Base-by-base conservation (phyloP, 2,888 invertebrate genomes). In the Elysia crispata region DNA sequence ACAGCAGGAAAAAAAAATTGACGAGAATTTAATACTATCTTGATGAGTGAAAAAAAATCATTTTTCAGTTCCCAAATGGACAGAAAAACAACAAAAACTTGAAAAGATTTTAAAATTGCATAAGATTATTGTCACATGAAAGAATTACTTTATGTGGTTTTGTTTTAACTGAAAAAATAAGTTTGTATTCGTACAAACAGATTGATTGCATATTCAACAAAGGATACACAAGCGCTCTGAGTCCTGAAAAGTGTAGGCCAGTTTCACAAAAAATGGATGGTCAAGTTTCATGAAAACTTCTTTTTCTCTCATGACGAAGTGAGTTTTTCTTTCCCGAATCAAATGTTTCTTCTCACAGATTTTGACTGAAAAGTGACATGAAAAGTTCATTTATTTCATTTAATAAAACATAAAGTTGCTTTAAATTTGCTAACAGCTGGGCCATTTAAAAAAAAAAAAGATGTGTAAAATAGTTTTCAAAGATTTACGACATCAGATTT, bases 201-300 rank as follows among this genome's bases (percentile, higher is more conserved):
- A 3, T 6, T 41, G 41, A 41, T 41, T 41, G 11, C 41, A 41
- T 6, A 41, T 18, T 33, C 28, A 20, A 33, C 20, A 89, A 92
- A 92, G 92, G 93, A 93, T 93, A 94, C 94, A 99, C 81, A 99
- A 94, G 89, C 97, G 94, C 88, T 96, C 96, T 49, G 94, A 92
- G 91, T 99, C 98, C 94, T 99, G 99, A 93, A 99, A 99, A 81
- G 99, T 98, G 93, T 97, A 98, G 92, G 96, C 97, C 81, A 99
- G 94, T 91, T 96, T 95, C 77, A 98, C 97, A 92, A 99, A 97
- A 92, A 97, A 98, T 83, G 97, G 96, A 87, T 95, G 94, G 76
- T 92, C 91, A 83, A 95, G 94, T 86, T 95, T 96, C 92, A 97
- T 96, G 91, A 99, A 94, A 33, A 97, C 97, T 91, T 98, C 97